Evolutionary conservation across 2,888 invertebrate genomes (phyloP), one percentile per base, ranked within the genome.

Genomic region (Stenichneumon culpator): DNA sequence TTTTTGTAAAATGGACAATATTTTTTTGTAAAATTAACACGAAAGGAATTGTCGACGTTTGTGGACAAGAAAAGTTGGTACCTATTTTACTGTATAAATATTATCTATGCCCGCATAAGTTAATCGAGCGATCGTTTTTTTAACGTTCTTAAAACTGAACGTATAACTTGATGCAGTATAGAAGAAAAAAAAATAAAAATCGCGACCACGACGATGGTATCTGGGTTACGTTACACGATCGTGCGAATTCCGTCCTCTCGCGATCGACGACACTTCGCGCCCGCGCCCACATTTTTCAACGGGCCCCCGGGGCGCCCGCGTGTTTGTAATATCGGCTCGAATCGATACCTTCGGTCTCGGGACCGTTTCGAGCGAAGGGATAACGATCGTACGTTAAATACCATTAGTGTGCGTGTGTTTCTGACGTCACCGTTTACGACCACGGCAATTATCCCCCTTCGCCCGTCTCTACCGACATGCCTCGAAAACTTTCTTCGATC

Each of bases 401-500:
- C 32, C 25, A 44, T 57, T 57, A 25, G 22, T 22, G 57, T 57
- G 75, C 50, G 9, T 57, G 65, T n/a, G 77, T 80, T 44, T 44
- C 44, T 77, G 77, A 81, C 84, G 84, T 84, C 84, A 84, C 81
- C 84, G 73, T 81, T 81, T 73, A 78, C 72, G 68, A 69, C 32
- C 77, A 84, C 80, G 25, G 67, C 77, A 81, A 84, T 84, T 84
- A 84, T 73, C 50, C 57, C 73, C 47, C 36, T 36, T 32, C 67
- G 32, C 11, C 68, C 39, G 81, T 54, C 60, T 25, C 25, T 63
- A 80, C 67, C 54, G 47, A 78, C 78, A 65, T 78, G 81, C 63
- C 63, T 60, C 84, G 78, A 78, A 84, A 84, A 84, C 84, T 84
- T 84, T 84, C 84, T 81, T 84, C 84, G 84, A 84, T 84, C 84